Conservation (phyloP, 2,797 vertebrate genomes). For the Diplodus sargus region DNA sequence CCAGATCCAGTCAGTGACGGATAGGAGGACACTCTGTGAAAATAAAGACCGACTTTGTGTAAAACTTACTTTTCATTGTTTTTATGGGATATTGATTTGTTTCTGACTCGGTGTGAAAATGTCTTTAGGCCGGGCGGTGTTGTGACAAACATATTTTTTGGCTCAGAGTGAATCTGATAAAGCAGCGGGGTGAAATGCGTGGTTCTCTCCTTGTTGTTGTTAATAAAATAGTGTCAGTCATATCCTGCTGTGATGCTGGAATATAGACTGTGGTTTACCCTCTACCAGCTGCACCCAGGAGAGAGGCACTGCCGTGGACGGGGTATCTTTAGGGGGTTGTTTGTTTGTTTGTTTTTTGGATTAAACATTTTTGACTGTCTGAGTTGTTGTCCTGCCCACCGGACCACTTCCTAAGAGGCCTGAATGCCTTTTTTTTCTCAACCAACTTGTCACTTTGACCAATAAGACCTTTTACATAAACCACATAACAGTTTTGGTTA, state of each 20-base stretch:
- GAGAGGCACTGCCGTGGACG: too few species aligned
- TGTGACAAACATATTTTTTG: not conserved
- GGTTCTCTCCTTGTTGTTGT: too few species aligned
- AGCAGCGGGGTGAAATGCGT: too few species aligned
- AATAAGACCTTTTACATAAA: not conserved
- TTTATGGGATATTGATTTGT: constrained; percentile 21
- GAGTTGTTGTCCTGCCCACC: not conserved
- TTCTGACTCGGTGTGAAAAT: constrained; percentile 5
- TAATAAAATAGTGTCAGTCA: too few species aligned
- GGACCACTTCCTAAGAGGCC: not conserved
- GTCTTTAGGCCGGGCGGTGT: not conserved
- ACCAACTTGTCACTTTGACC: not conserved
- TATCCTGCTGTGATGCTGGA: too few species aligned
- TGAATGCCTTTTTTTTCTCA: too few species aligned
- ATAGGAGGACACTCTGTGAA: constrained; percentile 14
- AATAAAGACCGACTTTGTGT: not conserved
- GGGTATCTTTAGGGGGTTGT: too few species aligned
- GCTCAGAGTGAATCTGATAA: too few species aligned
- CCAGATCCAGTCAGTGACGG: constrained; percentile 38
- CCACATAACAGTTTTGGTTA: not conserved
- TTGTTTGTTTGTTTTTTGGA: too few species aligned
- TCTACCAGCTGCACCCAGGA: too few species aligned
- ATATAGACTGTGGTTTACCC: too few species aligned
- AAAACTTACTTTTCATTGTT: constrained; percentile 24
- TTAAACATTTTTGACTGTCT: not conserved